Conservation (phyloP, 2,888 invertebrate genomes). For the Hirudinaria manillensis region DNA sequence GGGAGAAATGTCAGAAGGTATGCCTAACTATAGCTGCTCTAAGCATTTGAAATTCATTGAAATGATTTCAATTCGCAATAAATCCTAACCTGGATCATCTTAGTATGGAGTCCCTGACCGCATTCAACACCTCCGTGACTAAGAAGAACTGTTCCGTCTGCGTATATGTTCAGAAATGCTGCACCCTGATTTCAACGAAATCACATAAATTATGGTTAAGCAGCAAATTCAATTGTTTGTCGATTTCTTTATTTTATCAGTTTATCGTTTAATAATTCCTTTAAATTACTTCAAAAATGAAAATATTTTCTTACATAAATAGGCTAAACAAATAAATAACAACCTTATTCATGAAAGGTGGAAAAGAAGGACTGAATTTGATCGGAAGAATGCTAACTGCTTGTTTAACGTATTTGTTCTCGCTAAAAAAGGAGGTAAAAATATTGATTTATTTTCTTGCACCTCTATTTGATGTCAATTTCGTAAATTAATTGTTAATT, state of each 20-base stretch:
- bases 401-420: conserved; percentile 4
- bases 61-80: neutral
- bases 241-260: no score
- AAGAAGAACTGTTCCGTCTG: conserved; percentile 72
- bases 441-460: neutral
- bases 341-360: conserved; percentile 6
- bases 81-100: conserved; percentile 59
- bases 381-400: conserved; percentile 4
- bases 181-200: conserved; percentile 58
- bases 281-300: neutral
- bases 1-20: neutral
- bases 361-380: neutral
- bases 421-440: neutral
- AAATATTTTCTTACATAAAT: neutral
- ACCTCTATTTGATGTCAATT: neutral
- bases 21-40: neutral
- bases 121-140: conserved; percentile 84
- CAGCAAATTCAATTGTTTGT: no score
- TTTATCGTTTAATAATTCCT: neutral
- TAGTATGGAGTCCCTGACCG: conserved; percentile 92
- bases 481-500: neutral
- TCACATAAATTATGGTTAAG: neutral
- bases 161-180: conserved; percentile 70
- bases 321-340: neutral
- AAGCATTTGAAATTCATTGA: neutral